A percentile compares a stretch with the other conserved stretches of the same genome.
Conservation (phyloP, 2,888 invertebrate genomes). For the Pantelozetes paolii region DNA sequence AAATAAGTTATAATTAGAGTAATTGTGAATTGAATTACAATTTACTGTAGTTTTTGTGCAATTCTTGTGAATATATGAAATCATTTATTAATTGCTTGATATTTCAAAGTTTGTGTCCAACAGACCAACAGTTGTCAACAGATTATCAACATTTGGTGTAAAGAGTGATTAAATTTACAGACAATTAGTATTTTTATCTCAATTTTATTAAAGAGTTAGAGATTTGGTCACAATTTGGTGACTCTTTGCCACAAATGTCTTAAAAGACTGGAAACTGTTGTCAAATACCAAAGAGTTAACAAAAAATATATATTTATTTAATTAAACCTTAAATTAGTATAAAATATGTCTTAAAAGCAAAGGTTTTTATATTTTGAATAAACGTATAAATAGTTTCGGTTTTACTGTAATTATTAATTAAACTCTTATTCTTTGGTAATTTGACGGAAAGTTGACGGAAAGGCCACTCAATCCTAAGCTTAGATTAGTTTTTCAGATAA, state of each 20-base stretch:
- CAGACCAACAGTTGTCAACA: not conserved
- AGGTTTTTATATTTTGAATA: not conserved
- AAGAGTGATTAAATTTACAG: not conserved
- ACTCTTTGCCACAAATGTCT: not conserved
- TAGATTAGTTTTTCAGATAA: not conserved
- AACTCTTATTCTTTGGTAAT: not conserved
- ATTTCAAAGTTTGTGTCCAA: not conserved
- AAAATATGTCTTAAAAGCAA: not conserved
- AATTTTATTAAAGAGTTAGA: not conserved
- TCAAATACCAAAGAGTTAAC: conserved; percentile 22
- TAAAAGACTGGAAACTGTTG: not conserved
- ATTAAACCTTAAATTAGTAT: not conserved
- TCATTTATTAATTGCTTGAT: not conserved
- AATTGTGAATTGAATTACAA: not conserved
- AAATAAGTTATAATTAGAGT: not conserved
- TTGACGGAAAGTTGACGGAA: not conserved
- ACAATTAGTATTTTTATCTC: not conserved
- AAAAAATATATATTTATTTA: not conserved
- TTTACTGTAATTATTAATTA: not conserved
- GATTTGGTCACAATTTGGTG: conserved; percentile 8
- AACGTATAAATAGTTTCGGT: not conserved
- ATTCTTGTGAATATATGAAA: conserved; percentile 7
- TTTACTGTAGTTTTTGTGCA: conserved; percentile 22
- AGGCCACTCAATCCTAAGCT: not conserved
- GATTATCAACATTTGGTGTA: not conserved